Base-by-base conservation (phyloP, 2,888 invertebrate genomes). In the Nomada hirtipes region DNA sequence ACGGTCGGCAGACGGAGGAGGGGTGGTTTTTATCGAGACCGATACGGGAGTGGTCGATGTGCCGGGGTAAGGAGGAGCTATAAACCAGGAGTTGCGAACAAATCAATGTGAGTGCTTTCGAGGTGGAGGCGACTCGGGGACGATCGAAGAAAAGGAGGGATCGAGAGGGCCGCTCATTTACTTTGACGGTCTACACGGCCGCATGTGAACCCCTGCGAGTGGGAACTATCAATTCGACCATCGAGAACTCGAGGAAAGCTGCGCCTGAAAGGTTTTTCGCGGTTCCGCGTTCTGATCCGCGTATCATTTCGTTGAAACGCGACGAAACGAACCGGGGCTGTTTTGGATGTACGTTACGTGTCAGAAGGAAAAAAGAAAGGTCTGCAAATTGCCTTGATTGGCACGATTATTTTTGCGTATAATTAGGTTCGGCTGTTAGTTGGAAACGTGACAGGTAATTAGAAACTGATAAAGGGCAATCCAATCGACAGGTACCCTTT, bases 91-190 rank as follows among this genome's bases (percentile, higher is more conserved):
- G 90, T 91, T 90, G 89, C 86, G 91, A 92, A 92, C 92, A 91
- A 92, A 92, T 92, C 92, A 92, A 92, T 91, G 91, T 91, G 91
- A 92, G 92, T 92, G 92, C 90, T 85, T 82, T 82, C 70, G 64
- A 73, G 76, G 63, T 82, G 79, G 86, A 86, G n/a, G 50, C 26
- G 50, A 53, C 13, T 63, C 69, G 78, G 55, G 52, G 60, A 85
- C 83, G 81, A 83, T 76, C 70, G 79, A 61, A 79, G 73, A 53
- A 76, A 67, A 55, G 60, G 67, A 44, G 60, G 61, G 26, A 72
- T 2, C 15, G 15, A 65, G 67, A 79, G 65, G 81, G 79, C 67
- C 88, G 84, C 89, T 91, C 89, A 89, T 90, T 92, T 89, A 89
- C 85, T 90, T 88, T 84, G 86, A 86, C 88, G 85, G 85, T 77